Percentiles rank a stretch among this genome's conserved stretches.
Evolutionary conservation across 2,113 vertebrate genomes (phyloP).

Genomic region (Lota lota): DNA sequence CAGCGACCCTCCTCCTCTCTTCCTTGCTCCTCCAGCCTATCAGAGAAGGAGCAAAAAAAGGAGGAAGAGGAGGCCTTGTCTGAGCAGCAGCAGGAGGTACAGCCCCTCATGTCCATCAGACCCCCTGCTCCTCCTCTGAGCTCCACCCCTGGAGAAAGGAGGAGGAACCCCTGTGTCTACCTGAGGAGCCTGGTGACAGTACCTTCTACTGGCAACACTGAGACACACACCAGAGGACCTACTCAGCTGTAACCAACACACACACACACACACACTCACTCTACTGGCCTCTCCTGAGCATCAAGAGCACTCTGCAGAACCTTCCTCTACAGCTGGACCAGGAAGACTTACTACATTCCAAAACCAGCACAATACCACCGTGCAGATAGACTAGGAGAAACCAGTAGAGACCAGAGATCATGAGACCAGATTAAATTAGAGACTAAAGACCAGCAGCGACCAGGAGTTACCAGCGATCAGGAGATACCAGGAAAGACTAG

Average conservation of each 20-base stretch:
- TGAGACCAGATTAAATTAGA: too few relatives aligned
- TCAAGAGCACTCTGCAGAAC: not conserved
- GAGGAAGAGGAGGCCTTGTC: slow-evolving; percentile 53
- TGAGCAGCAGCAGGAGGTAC: slow-evolving; percentile 77
- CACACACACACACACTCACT: slow-evolving; percentile 3
- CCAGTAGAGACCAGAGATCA: not conserved
- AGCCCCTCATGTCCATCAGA: slow-evolving; percentile 81
- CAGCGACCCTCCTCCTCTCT: slow-evolving; percentile 25
- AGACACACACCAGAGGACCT: slow-evolving; percentile 61
- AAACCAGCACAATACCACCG: too few relatives aligned
- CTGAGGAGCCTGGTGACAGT: slow-evolving; percentile 70
- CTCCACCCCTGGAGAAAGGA: slow-evolving; percentile 54
- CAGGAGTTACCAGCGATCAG: too few relatives aligned
- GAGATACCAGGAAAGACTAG: too few relatives aligned
- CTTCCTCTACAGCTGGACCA: too few relatives aligned
- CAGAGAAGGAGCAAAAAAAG: slow-evolving; percentile 70
- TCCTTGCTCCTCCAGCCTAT: slow-evolving; percentile 68
- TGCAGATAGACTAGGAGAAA: not conserved
- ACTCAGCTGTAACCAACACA: slow-evolving; percentile 66
- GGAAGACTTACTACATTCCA: too few relatives aligned
- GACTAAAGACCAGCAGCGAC: too few relatives aligned
- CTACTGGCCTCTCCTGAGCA: not conserved
- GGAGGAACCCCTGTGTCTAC: slow-evolving; percentile 77
- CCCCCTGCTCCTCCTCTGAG: slow-evolving; percentile 51
- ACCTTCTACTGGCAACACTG: slow-evolving; percentile 48